phyloP scores from a whole-genome alignment of 1,140 invertebrate species.

The Varroa destructor region DNA sequence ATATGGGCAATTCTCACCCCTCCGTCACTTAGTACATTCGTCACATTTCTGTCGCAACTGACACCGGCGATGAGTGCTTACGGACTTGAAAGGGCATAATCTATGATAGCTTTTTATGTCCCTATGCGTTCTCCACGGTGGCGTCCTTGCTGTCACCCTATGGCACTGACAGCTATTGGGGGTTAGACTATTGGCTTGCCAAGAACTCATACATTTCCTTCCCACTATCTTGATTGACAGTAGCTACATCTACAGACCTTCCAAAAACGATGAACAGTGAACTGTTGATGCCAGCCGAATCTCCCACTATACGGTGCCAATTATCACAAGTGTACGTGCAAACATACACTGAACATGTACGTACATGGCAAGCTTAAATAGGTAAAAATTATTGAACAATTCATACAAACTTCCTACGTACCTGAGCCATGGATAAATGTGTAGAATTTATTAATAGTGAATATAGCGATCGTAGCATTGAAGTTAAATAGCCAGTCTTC shows the following conservation, averaged over 20 bases:
- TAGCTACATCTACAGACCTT: slow-evolving; percentile 47
- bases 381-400: no score
- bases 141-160: slow-evolving; percentile 48
- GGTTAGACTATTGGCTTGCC: slow-evolving; percentile 37
- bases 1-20: slow-evolving; percentile 42
- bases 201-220: slow-evolving; percentile 36
- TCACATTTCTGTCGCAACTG: slow-evolving; percentile 70
- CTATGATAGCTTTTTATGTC: slow-evolving; percentile 42
- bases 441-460: no score
- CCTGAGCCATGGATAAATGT: no score
- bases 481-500: no score
- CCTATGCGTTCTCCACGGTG: slow-evolving; percentile 44
- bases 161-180: slow-evolving; percentile 37
- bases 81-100: slow-evolving; percentile 38
- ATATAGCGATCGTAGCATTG: no score
- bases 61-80: slow-evolving; percentile 65
- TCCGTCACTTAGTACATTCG: slow-evolving; percentile 51
- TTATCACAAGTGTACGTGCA: not conserved
- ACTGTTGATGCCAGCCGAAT: slow-evolving; percentile 63
- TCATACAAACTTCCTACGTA: no score
- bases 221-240: slow-evolving; percentile 44
- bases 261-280: slow-evolving; percentile 50
- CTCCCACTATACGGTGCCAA: slow-evolving; percentile 41
- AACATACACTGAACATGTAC: no score
- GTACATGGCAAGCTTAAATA: no score